These are phyloP conservation scores for Rhopalosiphum maidis DNA, from an alignment of 1,140 invertebrate genomes.

Conservation along the genomic window DNA sequence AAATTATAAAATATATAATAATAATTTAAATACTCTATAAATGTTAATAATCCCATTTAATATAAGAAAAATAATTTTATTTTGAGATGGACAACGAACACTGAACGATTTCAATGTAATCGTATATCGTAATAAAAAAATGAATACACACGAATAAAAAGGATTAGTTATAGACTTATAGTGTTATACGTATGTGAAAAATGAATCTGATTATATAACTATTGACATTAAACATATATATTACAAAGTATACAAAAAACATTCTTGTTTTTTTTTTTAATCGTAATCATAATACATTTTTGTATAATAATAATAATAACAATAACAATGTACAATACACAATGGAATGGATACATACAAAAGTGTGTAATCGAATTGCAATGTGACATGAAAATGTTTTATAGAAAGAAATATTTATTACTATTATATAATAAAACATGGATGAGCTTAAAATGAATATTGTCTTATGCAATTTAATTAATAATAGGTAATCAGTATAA, in stretches of 20 bases:
- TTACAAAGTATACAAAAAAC: neutral
- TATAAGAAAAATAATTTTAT: neutral
- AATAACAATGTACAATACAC: neutral
- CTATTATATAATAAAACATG: neutral
- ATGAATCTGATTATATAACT: conserved; percentile 9
- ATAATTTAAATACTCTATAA: neutral
- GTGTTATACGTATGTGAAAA: neutral
- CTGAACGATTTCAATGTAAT: neutral
- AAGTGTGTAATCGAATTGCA: neutral
- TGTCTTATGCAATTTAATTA: neutral
- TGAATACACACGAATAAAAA: neutral
- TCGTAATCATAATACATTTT: neutral
- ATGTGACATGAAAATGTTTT: neutral
- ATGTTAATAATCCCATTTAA: neutral
- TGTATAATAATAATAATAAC: neutral
- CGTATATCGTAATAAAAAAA: neutral
- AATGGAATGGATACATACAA: neutral
- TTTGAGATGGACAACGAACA: neutral
- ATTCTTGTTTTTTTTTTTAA: neutral
- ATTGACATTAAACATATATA: conserved; percentile 24
- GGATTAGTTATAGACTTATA: neutral
- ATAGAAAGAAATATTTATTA: neutral
- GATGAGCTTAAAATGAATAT: neutral
- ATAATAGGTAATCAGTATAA: neutral
- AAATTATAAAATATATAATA: no score